These are phyloP conservation scores for Lasius platythorax DNA, from an alignment of 2,888 invertebrate genomes.

Conservation along the genomic window DNA sequence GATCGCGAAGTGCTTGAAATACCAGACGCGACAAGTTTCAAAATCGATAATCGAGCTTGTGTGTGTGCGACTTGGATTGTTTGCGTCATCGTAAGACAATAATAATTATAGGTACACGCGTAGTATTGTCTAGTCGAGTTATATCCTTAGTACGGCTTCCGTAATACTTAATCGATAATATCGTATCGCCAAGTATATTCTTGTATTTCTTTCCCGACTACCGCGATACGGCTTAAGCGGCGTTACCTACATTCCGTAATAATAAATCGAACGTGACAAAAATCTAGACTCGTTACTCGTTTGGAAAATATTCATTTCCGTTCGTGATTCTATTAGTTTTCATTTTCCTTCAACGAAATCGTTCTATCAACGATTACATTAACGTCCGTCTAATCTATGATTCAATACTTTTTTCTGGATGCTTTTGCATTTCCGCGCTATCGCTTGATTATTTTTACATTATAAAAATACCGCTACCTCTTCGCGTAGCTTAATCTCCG, in stretches of 20 bases:
- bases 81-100: slow-evolving; percentile 51
- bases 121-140: slow-evolving; percentile 69
- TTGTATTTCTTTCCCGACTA: slow-evolving; percentile 30
- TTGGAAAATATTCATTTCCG: slow-evolving; percentile 16
- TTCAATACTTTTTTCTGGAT: neutral
- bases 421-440: neutral
- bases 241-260: slow-evolving; percentile 1
- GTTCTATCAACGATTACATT: neutral
- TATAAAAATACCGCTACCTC: neutral
- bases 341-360: neutral
- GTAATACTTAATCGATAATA: slow-evolving; percentile 82
- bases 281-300: neutral
- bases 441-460: neutral
- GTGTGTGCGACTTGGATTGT: slow-evolving; percentile 42
- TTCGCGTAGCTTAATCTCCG: slow-evolving; percentile 28
- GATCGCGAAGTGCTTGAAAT: neutral
- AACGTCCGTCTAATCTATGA: neutral
- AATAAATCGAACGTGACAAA: neutral
- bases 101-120: slow-evolving; percentile 65
- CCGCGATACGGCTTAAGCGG: neutral
- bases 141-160: slow-evolving; percentile 78
- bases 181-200: slow-evolving; percentile 70
- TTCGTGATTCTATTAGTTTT: neutral
- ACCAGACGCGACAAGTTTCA: neutral
- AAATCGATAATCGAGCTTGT: slow-evolving; percentile 2